Evolutionary conservation across 2,888 invertebrate species (phyloP).

Genomic region (Noctua comes): DNA sequence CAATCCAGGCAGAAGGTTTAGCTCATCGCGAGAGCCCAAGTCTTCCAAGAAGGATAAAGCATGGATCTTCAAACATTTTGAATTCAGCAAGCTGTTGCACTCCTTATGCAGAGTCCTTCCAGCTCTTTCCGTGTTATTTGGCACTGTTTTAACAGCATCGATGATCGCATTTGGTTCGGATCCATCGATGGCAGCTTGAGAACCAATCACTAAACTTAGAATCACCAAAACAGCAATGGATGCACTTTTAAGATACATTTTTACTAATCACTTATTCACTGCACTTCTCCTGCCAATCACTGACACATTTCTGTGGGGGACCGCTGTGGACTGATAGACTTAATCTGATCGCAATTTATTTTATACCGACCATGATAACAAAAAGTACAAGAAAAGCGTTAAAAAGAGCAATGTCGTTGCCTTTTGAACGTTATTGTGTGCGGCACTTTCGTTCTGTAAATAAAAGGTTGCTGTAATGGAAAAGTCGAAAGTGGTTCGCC

Average conservation of each 20-base stretch:
- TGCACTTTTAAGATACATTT: slow-evolving; percentile 79
- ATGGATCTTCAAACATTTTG: slow-evolving; percentile 95
- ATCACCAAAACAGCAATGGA: slow-evolving; percentile 72
- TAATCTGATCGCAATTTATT: slow-evolving; percentile 78
- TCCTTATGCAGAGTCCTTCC: slow-evolving; percentile 84
- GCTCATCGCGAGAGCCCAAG: slow-evolving; percentile 92
- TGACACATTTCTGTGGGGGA: slow-evolving; percentile 78
- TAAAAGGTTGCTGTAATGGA: slow-evolving; percentile 71
- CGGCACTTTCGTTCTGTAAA: slow-evolving; percentile 80
- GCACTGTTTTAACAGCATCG: slow-evolving; percentile 68
- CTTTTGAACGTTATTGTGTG: slow-evolving; percentile 77
- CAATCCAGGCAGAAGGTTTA: slow-evolving; percentile 93
- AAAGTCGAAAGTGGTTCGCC: slow-evolving; percentile 74
- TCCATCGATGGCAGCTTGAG: slow-evolving; percentile 79
- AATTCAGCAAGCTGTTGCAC: slow-evolving; percentile 87
- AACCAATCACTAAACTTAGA: slow-evolving; percentile 71
- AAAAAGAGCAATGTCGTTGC: slow-evolving; percentile 76
- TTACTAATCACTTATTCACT: slow-evolving; percentile 68
- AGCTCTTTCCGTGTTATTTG: slow-evolving; percentile 75
- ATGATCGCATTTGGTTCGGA: slow-evolving; percentile 74
- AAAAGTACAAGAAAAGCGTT: slow-evolving; percentile 79
- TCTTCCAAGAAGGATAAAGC: slow-evolving; percentile 94
- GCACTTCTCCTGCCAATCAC: slow-evolving; percentile 70
- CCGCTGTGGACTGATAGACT: slow-evolving; percentile 78
- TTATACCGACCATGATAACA: slow-evolving; percentile 79